Evolutionary conservation across 2,797 vertebrate genomes (phyloP), one percentile per base, ranked within the genome.

Genomic region (Meda fulgida): DNA sequence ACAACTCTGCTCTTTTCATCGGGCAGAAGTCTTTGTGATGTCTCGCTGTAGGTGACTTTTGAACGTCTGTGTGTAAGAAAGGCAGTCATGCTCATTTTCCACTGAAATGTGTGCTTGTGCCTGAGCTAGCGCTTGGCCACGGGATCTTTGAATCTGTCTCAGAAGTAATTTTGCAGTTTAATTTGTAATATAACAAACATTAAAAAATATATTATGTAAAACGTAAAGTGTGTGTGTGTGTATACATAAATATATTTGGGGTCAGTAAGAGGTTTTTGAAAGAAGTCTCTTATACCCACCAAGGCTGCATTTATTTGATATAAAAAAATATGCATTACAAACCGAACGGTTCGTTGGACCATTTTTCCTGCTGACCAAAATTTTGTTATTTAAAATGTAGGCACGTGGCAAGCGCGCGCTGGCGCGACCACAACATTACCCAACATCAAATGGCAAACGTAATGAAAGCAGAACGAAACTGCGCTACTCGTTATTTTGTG

Each of bases 41-140:
- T 79, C 89, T 43, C 1, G 83, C 84, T 85, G 85, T 92, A 92
- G 90, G 88, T 92, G 91, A 93, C 90, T 87, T 80, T 40, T 78
- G 81, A 65, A 46, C 10, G 21, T 51, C 6, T 83, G 40, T 66
- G 6, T 53, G 26, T 31, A 23, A 34, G 63, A 69, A 48, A 48
- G 16, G 23, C 19, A 23, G 55, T 78, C 6, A 36, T 58, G 19
- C n/a, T 48, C 7, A 43, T 23, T 80, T 23, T 67, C 26, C 34
- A 78, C 23, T 26, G 4, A 60, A 60, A 67, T 66, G 38, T 14
- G 46, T 53, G 19, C 5, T 76, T 36, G 48, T 46, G 34, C 4
- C 23, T 8, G 51, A 43, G 34, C 38, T 9, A 0, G 1, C 10
- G n/a, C n/a, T 65, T 19, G 13, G 18, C 18, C 58, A 31, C 8